Conservation (phyloP, 2,113 vertebrate species). For the Origma solitaria region DNA sequence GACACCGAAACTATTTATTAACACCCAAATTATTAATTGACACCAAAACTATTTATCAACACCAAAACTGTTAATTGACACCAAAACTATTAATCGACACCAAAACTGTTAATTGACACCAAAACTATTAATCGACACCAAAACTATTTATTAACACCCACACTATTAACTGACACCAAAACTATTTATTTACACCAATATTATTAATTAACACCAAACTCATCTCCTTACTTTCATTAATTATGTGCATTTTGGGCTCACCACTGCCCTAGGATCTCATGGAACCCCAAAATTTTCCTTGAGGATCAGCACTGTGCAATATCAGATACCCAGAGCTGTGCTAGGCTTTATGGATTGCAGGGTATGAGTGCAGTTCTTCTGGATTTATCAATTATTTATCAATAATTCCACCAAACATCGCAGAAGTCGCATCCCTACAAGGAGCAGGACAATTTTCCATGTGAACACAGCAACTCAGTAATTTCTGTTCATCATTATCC, state of each 20-base stretch:
- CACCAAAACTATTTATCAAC: no score
- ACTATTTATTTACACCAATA: not conserved
- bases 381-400: not conserved
- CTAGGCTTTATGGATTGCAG: not conserved
- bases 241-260: not conserved
- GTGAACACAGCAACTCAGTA: not conserved
- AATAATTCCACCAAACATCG: not conserved
- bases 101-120: no score
- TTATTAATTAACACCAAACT: not conserved
- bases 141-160: not conserved
- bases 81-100: no score
- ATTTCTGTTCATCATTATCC: not conserved
- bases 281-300: not conserved
- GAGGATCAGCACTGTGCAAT: accelerated
- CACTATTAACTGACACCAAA: no score
- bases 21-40: no score
- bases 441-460: not conserved
- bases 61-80: no score
- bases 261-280: not conserved
- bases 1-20: no score
- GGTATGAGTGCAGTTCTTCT: not conserved
- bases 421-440: not conserved
- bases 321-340: not conserved
- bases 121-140: no score
- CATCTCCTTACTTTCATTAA: not conserved